These are phyloP conservation scores for Mechanitis mazaeus DNA, from an alignment of 2,888 invertebrate genomes.

Conservation along the genomic window DNA sequence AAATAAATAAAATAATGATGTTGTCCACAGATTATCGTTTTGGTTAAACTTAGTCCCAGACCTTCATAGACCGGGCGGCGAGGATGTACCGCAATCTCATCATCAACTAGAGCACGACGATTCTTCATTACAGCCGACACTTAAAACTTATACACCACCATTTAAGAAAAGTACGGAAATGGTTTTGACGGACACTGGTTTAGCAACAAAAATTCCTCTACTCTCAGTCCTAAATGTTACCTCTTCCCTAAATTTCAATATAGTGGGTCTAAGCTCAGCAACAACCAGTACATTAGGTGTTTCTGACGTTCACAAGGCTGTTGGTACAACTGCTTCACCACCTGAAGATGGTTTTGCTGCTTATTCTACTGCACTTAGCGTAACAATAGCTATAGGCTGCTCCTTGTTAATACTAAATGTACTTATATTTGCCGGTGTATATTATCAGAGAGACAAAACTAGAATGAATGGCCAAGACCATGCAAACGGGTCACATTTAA, in stretches of 20 bases:
- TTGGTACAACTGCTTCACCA: slow-evolving; percentile 71
- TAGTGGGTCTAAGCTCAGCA: slow-evolving; percentile 56
- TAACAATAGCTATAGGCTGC: slow-evolving; percentile 96
- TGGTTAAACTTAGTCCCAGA: slow-evolving; percentile 97
- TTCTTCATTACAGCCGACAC: slow-evolving; percentile 72
- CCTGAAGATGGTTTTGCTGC: slow-evolving; percentile 93
- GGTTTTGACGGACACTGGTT: slow-evolving; percentile 57
- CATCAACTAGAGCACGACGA: slow-evolving; percentile 89
- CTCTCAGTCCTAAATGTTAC: slow-evolving; percentile 63
- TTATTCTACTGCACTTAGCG: slow-evolving; percentile 92
- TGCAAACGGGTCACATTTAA: slow-evolving; percentile 72
- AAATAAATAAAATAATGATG: neutral
- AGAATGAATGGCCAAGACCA: slow-evolving; percentile 80
- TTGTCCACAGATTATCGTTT: slow-evolving; percentile 84
- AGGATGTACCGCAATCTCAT: slow-evolving; percentile 89
- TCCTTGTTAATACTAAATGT: slow-evolving; percentile 94
- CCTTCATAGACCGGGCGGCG: slow-evolving; percentile 90
- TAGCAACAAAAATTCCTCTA: slow-evolving; percentile 61
- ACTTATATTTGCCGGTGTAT: slow-evolving; percentile 94
- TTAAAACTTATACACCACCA: slow-evolving; percentile 74
- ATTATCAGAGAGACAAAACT: slow-evolving; percentile 93
- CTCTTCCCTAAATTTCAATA: slow-evolving; percentile 62
- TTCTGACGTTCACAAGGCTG: slow-evolving; percentile 58
- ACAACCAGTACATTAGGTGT: slow-evolving; percentile 50
- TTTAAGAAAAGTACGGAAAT: slow-evolving; percentile 77